Base-by-base conservation (phyloP, 2,113 vertebrate genomes). In the Triplophysa siluroides region DNA sequence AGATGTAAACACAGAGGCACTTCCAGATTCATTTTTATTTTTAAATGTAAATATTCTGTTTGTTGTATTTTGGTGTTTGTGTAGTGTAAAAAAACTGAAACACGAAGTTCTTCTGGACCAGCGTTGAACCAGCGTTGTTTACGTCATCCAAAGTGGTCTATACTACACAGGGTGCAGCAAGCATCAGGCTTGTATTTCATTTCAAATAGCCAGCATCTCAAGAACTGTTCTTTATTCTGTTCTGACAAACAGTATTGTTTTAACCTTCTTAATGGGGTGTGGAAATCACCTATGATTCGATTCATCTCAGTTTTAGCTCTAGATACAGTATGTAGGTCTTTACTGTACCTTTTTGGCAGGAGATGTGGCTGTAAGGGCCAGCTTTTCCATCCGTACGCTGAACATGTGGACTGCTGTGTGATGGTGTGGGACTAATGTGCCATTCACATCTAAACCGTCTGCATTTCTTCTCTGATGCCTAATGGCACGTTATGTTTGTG, bases 401-500 rank as follows among this genome's bases (percentile, higher is more conserved):
- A 81, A 79, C 70, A 69, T 72, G 60, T 60, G 45, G 66, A 76
- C 75, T 70, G 76, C 69, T 71, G 74, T 61, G 74, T 81, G 79
- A 84, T 66, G 58, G 65, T 26, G 79, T 68, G 64, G 71, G 76
- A 84, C 70, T 85, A 70, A 79, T 85, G 78, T 58, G 78, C 74
- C 62, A 33, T 83, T 80, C 77, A 80, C 68, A 45, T 70, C 64
- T 38, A 77, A 81, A 79, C 77, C 24, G 64, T 77, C 85, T 84
- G 45, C 56, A 73, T 67, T 50, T 68, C 52, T 82, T 84, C 67
- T 68, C 52, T 76, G 21, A 75, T 78, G 63, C 60, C 41, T 68
- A 83, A 78, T 81, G 77, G 67, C 60, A 72, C 79, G 74, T 65
- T 82, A 65, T 14, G 1, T 66, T 29, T 81, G 68, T 76, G 61